Evolutionary conservation across 1,140 invertebrate genomes (phyloP).

Genomic region (Anoplolepis gracilipes): DNA sequence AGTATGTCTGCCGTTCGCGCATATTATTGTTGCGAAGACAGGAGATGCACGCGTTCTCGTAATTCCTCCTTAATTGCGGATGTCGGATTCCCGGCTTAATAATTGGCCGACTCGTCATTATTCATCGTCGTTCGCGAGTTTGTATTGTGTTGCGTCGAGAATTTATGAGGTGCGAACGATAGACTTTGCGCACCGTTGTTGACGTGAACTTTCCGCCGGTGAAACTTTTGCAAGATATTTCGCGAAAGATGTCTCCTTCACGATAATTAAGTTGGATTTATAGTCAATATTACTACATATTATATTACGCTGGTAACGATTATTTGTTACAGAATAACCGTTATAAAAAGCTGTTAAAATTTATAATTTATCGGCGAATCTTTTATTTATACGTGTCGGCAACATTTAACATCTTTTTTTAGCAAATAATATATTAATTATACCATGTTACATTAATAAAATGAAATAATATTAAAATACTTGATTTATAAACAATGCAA

Average conservation of each 20-base stretch:
- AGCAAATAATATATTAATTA: background rate
- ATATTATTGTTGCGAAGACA: constrained; percentile 21
- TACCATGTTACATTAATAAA: background rate
- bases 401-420: background rate
- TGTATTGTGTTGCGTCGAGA: background rate
- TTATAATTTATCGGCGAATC: background rate
- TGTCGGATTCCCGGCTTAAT: constrained; percentile 38
- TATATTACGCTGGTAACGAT: background rate
- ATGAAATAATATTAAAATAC: background rate
- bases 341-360: background rate
- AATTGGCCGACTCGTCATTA: constrained; percentile 28
- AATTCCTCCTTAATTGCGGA: constrained; percentile 39
- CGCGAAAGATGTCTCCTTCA: background rate
- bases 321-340: constrained; percentile 14
- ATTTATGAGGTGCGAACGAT: constrained; percentile 15
- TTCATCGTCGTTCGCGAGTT: constrained; percentile 8
- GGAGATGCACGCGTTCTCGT: constrained; percentile 12
- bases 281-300: background rate
- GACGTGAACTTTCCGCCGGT: constrained; percentile 24
- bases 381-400: background rate
- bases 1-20: background rate
- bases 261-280: constrained; percentile 28
- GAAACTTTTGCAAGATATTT: constrained; percentile 29
- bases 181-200: constrained; percentile 3
- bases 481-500: constrained; percentile 3